Base-by-base conservation (phyloP, 1,140 invertebrate genomes). In the Ditylenchus dipsaci region DNA sequence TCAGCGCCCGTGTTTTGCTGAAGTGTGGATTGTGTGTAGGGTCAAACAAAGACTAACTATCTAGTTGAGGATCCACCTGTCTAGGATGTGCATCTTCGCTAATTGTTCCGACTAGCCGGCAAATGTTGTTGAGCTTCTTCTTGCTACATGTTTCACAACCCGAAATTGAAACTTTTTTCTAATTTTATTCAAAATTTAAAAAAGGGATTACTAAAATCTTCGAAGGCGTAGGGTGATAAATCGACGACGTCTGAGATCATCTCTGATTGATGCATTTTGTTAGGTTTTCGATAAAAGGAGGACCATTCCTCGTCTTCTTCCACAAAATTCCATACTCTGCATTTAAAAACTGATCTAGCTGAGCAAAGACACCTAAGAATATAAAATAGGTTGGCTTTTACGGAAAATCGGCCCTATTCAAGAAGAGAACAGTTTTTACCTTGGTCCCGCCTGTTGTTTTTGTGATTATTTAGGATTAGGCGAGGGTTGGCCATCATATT, bases 301-400 rank as follows among this genome's bases (percentile, higher is more conserved):
- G 79, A 83, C 74, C 74, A 81, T 23, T 72, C 67, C 3, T 80
- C 58, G 0, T 73, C 75, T 29, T 82, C 78, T 19, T 76, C 80
- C 19, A 81, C 61, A 33, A 67, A 57, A 61, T 81, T 81, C 27
- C 63, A 73, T 11, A 78, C 73, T 19, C 67, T 21, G 56, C 81
- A 83, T 38, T 67, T 68, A 68, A 80, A 81, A 15, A 80, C 65
- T 19, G 49, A 53, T 59, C 70, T 33, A 9, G 75, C 79, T 38
- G 79, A 80, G 58, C 78, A 82, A n/a, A 64, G 64, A 59, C 79
- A 82, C 62, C 78, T 79, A 33, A 49, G 49, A 65, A 53, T 69
- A n/a, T n/a, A 11, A 42, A 56, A 33, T 30, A 13, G 3, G 21
- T 23, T 9, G 11, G 43, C 23, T 63, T 61, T 57, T 30, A 1